Percentiles rank a stretch among this genome's conserved stretches.
Evolutionary conservation across 2,888 invertebrate genomes (phyloP).

Genomic region (Candidula unifasciata): DNA sequence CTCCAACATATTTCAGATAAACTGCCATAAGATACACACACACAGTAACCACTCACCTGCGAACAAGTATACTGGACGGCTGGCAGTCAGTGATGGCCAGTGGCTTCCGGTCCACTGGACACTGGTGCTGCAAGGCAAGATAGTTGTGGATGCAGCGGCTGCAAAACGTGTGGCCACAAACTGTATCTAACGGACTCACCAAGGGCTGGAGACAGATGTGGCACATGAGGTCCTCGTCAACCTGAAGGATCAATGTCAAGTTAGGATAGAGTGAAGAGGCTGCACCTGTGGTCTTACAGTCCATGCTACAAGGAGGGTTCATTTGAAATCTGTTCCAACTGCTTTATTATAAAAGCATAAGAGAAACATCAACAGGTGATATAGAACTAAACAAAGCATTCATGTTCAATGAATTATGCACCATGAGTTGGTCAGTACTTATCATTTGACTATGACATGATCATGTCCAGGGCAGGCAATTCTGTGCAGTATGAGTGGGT

Average conservation of each 20-base stretch:
- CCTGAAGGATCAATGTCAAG: background rate
- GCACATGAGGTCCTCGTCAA: conserved; percentile 79
- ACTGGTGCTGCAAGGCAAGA: conserved; percentile 76
- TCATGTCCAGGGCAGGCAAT: no score
- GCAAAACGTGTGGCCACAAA: conserved; percentile 77
- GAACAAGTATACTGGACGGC: conserved; percentile 78
- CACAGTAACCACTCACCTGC: conserved; percentile 72
- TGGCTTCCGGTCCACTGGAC: conserved; percentile 78
- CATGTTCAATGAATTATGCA: no score
- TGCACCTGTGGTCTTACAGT: no score
- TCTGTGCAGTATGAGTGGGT: no score
- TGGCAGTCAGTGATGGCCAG: conserved; percentile 76
- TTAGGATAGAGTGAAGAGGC: no score
- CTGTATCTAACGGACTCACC: conserved; percentile 78
- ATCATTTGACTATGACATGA: no score
- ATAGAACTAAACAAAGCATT: no score
- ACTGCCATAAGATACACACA: background rate
- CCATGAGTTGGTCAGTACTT: no score
- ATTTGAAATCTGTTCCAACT: no score
- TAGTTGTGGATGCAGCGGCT: conserved; percentile 75
- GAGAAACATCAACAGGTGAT: no score
- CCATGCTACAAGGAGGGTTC: no score
- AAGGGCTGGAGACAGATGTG: conserved; percentile 79
- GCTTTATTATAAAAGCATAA: no score
- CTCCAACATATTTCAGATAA: background rate